These are phyloP conservation scores for Bhutanitis thaidina DNA, from an alignment of 2,888 invertebrate genomes.

Conservation along the genomic window DNA sequence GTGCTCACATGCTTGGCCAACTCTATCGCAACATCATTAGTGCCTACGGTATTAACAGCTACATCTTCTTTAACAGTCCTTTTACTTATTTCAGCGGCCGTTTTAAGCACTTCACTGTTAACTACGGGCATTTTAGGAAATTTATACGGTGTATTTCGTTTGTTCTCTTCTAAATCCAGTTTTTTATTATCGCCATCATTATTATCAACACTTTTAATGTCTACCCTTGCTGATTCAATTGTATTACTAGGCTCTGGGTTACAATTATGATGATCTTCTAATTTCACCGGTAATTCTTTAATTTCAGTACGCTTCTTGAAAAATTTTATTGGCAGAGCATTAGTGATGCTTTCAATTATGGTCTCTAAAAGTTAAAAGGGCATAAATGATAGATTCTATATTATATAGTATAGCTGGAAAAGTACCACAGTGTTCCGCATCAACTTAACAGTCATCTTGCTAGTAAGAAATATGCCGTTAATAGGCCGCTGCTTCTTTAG, in stretches of 20 bases:
- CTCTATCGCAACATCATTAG: conserved; percentile 62
- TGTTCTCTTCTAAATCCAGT: conserved; percentile 23
- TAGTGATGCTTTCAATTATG: conserved; percentile 59
- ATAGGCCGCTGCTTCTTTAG: no score
- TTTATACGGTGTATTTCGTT: conserved; percentile 36
- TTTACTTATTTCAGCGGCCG: conserved; percentile 36
- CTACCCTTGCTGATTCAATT: conserved; percentile 26
- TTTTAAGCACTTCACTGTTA: conserved; percentile 55
- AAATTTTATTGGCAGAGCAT: conserved; percentile 57
- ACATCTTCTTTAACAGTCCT: conserved; percentile 42
- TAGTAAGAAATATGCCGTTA: no score
- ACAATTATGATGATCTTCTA: conserved; percentile 48
- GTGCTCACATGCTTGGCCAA: conserved; percentile 60
- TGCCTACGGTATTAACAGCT: conserved; percentile 51
- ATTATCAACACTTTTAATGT: conserved; percentile 24
- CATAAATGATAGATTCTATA: neutral
- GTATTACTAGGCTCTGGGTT: conserved; percentile 59
- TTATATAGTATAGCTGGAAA: no score
- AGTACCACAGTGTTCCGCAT: no score
- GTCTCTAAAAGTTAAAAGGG: conserved; percentile 39
- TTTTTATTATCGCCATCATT: conserved; percentile 25
- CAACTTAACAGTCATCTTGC: no score
- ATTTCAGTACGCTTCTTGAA: conserved; percentile 44
- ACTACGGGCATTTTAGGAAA: conserved; percentile 67
- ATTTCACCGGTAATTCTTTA: conserved; percentile 47